Evolutionary conservation across 1,140 invertebrate species (phyloP), one percentile per base, ranked within the genome.

Genomic region (Oedothorax gibbosus): DNA sequence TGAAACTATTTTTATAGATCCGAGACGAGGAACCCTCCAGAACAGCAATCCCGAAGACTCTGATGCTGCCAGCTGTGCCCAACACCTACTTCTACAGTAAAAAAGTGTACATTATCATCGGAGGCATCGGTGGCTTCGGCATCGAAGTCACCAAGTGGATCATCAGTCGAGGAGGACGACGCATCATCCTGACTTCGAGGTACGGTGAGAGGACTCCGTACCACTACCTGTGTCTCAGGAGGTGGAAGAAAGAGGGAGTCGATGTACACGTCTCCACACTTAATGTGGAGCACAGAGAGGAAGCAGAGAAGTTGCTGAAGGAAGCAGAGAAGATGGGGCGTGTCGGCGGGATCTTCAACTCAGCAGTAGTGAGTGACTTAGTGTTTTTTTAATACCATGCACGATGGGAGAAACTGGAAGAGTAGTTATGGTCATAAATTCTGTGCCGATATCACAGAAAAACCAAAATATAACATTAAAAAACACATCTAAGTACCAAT

Each of bases 341-440:
- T 12, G 93, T 99, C 78, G 98, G 96, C 64, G 98, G 96, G 80
- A 94, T 99, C 64, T 99, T 99, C 91, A 97, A 99, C 90, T 91
- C 99, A 83, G 97, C 98, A 14, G 96, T 94, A 87, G 93, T 94
- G 96, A 53, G 77, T 69, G 0, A 15, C 11, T 10, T 7, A 76
- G 20, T 18, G 35, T 7, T 68, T 68, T 68, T 20, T 68, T 18
- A 6, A 72, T 35, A 35, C 5, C 35, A 35, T 35, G 35, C 35
- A 35, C 35, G 5, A 35, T 35, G 35, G 35, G 35, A 35, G 35
- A 35, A 35, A 35, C 35, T 35, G 1, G 35, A 35, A 35, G 35
- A 35, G 35, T 35, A 35, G 35, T 35, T 35, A 35, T 35, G 35
- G 1, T 35, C 35, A 35, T 35, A 35, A 35, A 35, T 35, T 35